Evolutionary conservation across 1,140 invertebrate species (phyloP).

Genomic region (Cepaea nemoralis): DNA sequence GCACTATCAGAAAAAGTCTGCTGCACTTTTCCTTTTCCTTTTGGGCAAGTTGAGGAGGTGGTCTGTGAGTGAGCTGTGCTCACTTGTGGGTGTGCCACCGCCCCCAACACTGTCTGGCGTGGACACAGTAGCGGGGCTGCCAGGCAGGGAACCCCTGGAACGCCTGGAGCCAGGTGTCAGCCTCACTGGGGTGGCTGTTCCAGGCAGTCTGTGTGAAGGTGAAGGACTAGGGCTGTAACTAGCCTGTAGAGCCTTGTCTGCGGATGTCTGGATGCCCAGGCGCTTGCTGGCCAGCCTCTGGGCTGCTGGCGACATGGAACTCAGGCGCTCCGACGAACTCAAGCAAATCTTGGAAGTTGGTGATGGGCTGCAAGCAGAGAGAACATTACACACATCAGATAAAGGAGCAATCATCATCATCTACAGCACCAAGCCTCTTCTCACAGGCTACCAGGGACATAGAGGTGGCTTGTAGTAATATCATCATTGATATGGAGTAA

Average conservation of each 20-base stretch:
- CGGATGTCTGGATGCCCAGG: constrained; percentile 69
- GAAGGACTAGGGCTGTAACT: constrained; percentile 75
- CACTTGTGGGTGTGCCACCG: constrained; percentile 70
- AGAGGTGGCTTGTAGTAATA: too few relatives aligned
- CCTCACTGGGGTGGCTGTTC: constrained; percentile 63
- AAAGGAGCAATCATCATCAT: too few relatives aligned
- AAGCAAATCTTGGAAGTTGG: constrained; percentile 51
- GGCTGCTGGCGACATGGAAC: constrained; percentile 94
- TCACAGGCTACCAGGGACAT: too few relatives aligned
- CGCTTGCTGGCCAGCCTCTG: constrained; percentile 82
- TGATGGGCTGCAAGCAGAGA: constrained; percentile 55
- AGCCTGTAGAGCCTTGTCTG: constrained; percentile 74
- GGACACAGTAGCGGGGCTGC: constrained; percentile 18
- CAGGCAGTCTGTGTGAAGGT: constrained; percentile 56
- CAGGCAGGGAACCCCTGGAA: constrained; percentile 46
- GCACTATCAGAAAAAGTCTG: constrained; percentile 62
- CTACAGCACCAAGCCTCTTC: too few relatives aligned
- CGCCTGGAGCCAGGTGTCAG: constrained; percentile 54
- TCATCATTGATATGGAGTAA: too few relatives aligned
- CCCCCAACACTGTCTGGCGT: constrained; percentile 37
- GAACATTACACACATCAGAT: too few relatives aligned
- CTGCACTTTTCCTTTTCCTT: constrained; percentile 53
- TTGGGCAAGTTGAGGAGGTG: constrained; percentile 82
- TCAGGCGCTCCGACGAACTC: constrained; percentile 79
- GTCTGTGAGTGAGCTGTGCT: constrained; percentile 78